Evolutionary conservation across 1,140 invertebrate species (phyloP), one percentile per base, ranked within the genome.

Genomic region (Aphidius gifuensis): DNA sequence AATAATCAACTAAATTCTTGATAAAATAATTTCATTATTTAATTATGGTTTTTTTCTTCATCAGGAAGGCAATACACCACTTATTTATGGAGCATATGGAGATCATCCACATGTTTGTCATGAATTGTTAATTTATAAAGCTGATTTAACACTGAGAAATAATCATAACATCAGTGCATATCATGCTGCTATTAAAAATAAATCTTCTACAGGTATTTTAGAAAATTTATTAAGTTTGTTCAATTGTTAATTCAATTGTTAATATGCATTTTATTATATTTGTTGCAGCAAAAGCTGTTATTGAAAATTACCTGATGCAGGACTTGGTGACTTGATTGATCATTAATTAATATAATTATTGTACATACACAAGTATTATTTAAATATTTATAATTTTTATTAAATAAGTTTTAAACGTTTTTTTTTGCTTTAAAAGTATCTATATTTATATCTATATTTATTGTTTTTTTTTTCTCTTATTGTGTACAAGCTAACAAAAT

Each of bases 31-130:
- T 16, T 16, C 16, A 16, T 16, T 1, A 16, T 16, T 16, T 16
- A 16, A 16, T 16, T 16, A 16, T 16, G 1, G 16, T 16, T 16
- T 16, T 65, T 61, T 64, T 56, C 66, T 69, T 59, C 80, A 84
- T 48, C 72, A 93, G 91, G 84, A 90, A 69, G 91, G 91, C 51
- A 94, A 92, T 73, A 93, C 92, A 51, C 88, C 92, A 9, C 79
- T 96, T 39, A 94, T 96, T 87, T 95, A 92, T 82, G 92, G 93
- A 45, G 90, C 91, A 9, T 86, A 87, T 73, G 90, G 89, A 46
- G 92, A 95, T 82, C 92, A 94, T 82, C 88, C 90, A 2, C 90
- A 92, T 73, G 90, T 90, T 58, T 92, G 91, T 68, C 89, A 92
- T 71, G 90, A 94, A 74, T 80, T 96, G 44, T 82, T 96, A 42